Conservation (phyloP, 2,113 vertebrate genomes). For the Chaetodon auriga region DNA sequence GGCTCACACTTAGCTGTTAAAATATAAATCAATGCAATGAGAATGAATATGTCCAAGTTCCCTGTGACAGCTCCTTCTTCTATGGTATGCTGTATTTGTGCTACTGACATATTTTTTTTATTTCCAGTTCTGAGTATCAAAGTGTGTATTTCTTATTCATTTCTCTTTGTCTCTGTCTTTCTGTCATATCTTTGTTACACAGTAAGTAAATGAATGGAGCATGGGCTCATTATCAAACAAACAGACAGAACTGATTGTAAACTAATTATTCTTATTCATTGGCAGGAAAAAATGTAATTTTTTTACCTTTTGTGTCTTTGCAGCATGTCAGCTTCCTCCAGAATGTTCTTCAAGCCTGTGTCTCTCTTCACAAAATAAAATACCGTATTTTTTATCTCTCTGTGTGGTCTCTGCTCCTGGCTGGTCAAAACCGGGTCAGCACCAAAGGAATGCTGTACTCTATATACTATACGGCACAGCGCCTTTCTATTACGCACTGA, state of each 20-base stretch:
- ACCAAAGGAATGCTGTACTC: conserved; percentile 5
- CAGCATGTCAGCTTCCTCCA: neutral
- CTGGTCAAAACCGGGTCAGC: neutral
- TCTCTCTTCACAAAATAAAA: neutral
- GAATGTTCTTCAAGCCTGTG: neutral
- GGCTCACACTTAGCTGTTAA: neutral
- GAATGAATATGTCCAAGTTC: neutral
- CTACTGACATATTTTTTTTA: neutral
- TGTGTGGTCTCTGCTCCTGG: neutral
- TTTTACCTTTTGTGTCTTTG: conserved; percentile 29
- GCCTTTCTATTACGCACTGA: neutral
- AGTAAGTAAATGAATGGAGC: neutral
- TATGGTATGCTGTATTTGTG: neutral
- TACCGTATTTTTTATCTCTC: neutral
- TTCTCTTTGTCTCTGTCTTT: neutral
- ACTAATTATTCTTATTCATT: neutral
- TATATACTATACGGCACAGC: neutral
- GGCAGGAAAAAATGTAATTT: neutral
- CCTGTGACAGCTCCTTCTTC: too few species aligned
- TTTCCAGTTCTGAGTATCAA: neutral
- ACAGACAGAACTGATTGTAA: conserved; percentile 3
- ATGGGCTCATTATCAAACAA: neutral
- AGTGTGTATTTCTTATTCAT: neutral
- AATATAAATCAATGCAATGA: neutral
- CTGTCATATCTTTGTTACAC: neutral